Base-by-base conservation (phyloP, 1,140 invertebrate genomes). In the Leptopilina clavipes region DNA sequence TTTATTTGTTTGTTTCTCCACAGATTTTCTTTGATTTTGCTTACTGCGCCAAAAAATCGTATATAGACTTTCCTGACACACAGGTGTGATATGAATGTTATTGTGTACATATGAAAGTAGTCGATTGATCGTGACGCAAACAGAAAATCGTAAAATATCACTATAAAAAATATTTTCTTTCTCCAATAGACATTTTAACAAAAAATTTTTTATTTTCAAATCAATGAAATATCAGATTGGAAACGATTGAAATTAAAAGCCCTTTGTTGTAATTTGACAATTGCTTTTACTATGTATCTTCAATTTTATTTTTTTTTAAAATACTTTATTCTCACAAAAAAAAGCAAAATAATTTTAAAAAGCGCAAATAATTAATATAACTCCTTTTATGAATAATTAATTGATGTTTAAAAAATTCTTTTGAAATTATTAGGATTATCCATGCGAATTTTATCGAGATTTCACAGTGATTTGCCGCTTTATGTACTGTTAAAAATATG, bases 41-140 rank as follows among this genome's bases (percentile, higher is more conserved):
- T 65, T 37, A 65, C 59, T 22, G 3, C 37, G 7, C 9, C 10
- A 65, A 65, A 31, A 65, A 65, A 6, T 65, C 37, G 8, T 40
- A 40, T 65, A n/a, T n/a, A n/a, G n/a, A n/a, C n/a, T n/a, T n/a
- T n/a, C n/a, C n/a, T n/a, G 19, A 25, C 22, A 19, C 12, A 65
- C 59, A 31, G 59, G 22, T 31, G 59, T 65, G 59, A 31, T 31
- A 31, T 65, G 25, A 31, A n/a, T 65, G 12, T 65, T 65, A 37
- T 65, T 37, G 59, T 65, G 12, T 19, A 40, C 9, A 40, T 40
- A 40, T 31, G 37, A 18, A 17, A 1, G 14, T 31, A 31, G 14
- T 31, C 22, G 7, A 37, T 65, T 65, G 59, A n/a, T 31, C 59
- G 0, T 7, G 3, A 1, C 56, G 11, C 11, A 65, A 25, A 19